Conservation (phyloP, 2,888 invertebrate species). For the Ennomos erosarius region DNA sequence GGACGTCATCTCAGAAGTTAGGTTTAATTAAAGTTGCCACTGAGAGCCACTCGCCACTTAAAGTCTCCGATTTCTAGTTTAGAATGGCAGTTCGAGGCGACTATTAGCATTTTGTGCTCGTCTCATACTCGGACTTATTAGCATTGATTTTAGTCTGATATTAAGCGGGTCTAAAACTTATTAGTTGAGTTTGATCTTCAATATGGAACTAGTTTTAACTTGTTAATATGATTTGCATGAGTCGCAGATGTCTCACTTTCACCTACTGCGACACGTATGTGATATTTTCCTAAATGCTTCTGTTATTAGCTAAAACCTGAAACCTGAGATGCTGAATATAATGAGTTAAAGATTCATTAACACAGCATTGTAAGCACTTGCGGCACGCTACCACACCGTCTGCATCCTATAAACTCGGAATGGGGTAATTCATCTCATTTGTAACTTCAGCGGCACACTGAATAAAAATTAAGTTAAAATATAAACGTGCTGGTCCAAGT, state of each 20-base stretch:
- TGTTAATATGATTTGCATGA: slow-evolving; percentile 4
- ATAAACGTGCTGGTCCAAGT: not conserved
- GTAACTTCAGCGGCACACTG: slow-evolving; percentile 10
- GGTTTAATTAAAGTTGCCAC: slow-evolving; percentile 78
- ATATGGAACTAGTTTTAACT: not conserved
- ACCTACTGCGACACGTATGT: not conserved
- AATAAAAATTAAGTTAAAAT: slow-evolving; percentile 6
- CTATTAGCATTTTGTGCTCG: slow-evolving; percentile 67
- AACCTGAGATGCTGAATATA: not conserved
- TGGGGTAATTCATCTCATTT: slow-evolving; percentile 13
- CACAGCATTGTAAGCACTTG: not conserved
- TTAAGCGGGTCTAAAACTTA: slow-evolving; percentile 2
- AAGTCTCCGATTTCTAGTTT: slow-evolving; percentile 65
- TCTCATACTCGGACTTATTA: slow-evolving; percentile 38
- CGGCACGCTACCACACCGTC: slow-evolving; percentile 5
- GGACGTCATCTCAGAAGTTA: slow-evolving; percentile 76
- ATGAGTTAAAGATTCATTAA: not conserved
- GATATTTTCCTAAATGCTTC: too few species aligned
- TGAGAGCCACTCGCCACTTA: slow-evolving; percentile 62
- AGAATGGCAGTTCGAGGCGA: slow-evolving; percentile 61
- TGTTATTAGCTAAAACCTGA: not conserved
- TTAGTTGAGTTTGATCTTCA: not conserved
- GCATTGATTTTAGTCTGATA: slow-evolving; percentile 26
- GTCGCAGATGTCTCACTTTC: not conserved
- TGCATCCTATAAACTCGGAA: slow-evolving; percentile 7